Evolutionary conservation across 1,140 invertebrate genomes (phyloP).

Genomic region (Calycopis cecrops): DNA sequence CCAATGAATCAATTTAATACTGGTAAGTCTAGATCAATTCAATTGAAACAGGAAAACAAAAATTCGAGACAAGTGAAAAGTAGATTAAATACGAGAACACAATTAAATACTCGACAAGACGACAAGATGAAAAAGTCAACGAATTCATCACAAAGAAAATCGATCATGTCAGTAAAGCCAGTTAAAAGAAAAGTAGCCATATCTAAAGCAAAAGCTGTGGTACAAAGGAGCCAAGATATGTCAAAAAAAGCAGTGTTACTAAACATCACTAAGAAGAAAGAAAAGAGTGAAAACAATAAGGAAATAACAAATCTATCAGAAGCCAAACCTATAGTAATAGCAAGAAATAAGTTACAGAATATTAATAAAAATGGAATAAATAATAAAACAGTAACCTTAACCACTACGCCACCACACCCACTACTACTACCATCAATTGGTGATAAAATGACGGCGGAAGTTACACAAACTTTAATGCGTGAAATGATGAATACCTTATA

Average conservation of each 20-base stretch:
- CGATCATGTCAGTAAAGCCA: not conserved
- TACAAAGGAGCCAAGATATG: not conserved
- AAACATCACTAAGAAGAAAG: too few relatives aligned
- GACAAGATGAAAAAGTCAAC: not conserved
- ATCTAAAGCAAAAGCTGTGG: not conserved
- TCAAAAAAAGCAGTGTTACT: not conserved
- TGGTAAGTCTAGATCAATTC: not conserved
- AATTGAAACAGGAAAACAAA: not conserved
- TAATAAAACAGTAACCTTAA: too few relatives aligned
- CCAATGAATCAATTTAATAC: constrained; percentile 11
- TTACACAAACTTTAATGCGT: too few relatives aligned
- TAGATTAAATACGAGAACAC: constrained; percentile 10
- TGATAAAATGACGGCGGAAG: too few relatives aligned
- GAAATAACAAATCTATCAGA: too few relatives aligned
- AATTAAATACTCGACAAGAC: not conserved
- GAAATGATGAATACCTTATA: too few relatives aligned
- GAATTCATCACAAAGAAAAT: not conserved
- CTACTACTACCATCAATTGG: too few relatives aligned
- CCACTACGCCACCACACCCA: too few relatives aligned
- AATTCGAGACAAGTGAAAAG: not conserved
- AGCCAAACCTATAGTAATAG: too few relatives aligned
- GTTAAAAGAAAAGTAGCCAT: not conserved
- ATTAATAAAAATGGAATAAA: too few relatives aligned
- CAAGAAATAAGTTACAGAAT: too few relatives aligned
- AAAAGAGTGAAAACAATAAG: too few relatives aligned